Conservation (phyloP, 2,113 vertebrate genomes). For the Protomyctophum bolini region DNA sequence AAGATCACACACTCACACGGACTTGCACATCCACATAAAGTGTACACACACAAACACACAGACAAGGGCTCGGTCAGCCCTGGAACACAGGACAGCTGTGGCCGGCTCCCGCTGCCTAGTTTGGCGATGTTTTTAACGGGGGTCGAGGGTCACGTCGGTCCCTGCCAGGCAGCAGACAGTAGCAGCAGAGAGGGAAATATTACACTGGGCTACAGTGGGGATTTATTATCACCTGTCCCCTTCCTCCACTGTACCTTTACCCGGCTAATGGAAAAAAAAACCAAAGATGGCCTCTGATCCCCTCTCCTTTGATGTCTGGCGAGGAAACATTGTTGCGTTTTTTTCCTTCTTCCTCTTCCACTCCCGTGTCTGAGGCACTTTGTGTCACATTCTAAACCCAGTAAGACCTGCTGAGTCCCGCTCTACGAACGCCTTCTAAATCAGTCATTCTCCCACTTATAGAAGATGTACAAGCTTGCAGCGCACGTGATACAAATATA, state of each 20-base stretch:
- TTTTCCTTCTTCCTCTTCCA: neutral
- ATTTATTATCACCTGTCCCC: conserved; percentile 41
- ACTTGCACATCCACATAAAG: neutral
- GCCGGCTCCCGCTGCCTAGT: conserved; percentile 23
- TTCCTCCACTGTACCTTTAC: too few species aligned
- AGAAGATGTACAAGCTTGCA: too few species aligned
- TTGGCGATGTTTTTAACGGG: conserved; percentile 58
- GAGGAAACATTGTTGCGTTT: neutral
- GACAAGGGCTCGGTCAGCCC: conserved; percentile 12
- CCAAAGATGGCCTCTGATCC: neutral
- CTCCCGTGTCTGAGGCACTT: neutral
- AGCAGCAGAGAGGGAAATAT: neutral
- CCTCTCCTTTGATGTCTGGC: neutral
- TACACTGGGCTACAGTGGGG: neutral
- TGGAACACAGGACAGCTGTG: conserved; percentile 22
- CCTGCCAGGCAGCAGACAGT: conserved; percentile 35
- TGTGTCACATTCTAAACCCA: too few species aligned
- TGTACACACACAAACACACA: conserved; percentile 8
- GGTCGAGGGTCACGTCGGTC: conserved; percentile 41
- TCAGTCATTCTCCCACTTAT: too few species aligned
- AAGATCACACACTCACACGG: neutral
- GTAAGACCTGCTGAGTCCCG: too few species aligned
- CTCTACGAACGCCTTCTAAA: too few species aligned
- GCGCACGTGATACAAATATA: too few species aligned
- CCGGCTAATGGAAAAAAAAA: too few species aligned